Base-by-base conservation (phyloP, 2,113 vertebrate genomes). In the Euleptes europaea region DNA sequence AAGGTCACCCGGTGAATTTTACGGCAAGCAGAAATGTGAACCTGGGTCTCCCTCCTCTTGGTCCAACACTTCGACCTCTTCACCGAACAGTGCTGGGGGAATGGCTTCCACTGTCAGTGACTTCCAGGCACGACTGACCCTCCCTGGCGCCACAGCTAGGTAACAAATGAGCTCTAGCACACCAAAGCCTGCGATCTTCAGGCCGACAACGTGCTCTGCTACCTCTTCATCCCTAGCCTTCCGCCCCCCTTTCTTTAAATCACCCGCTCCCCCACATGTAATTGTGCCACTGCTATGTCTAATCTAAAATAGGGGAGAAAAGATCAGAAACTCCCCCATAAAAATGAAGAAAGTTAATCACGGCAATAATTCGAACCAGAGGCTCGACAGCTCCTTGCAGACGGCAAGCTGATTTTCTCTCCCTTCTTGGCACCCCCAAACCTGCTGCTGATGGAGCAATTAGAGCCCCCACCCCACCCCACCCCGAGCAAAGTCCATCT, bases 321-420 rank as follows among this genome's bases (percentile, higher is more conserved):
- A 4, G 84, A 86, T 88, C 86, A 90, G 89, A 73, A 88, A 17
- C 44, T 0, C 57, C 66, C 84, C 10, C 79, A 35, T 63, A 72
- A 86, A 89, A 90, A 80, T 0, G 38, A 23, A 51, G 87, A 57
- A 83, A 91, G 80, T 86, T 94, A 90, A 93, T 91, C 86, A 81
- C 0, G 8, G 90, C 47, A 83, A 78, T 93, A 93, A 92, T 92
- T 90, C 74, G 63, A 92, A 90, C 80, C 92, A 92, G 89, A 83
- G 79, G 69, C 57, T 73, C 1, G 35, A 63, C 3, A 44, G 69
- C 84, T 6, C 0, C 1, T 60, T 70, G 67, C 84, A 88, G 49
- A 66, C 72, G 49, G 28, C 1, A 3, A 89, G 72, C 0, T 2
- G 88, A 51, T 77, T 82, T 80, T 31, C 47, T 35, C 42, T 15